phyloP scores from a whole-genome alignment of 2,113 vertebrate genomes.

The Anarhynchus alexandrinus region DNA sequence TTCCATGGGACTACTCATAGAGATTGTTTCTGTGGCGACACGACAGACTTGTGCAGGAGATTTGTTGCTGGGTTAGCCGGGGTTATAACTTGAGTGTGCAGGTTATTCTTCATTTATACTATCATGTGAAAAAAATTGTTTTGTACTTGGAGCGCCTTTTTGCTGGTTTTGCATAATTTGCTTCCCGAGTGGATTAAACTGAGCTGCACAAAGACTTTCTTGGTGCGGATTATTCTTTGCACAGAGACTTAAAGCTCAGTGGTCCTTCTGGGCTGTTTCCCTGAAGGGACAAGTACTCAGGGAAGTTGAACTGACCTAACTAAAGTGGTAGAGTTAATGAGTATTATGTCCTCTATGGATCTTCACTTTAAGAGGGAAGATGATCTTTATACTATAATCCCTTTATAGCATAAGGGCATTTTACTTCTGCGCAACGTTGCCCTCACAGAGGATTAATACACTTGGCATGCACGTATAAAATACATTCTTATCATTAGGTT shows the following conservation, averaged over 20 bases:
- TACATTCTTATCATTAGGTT: background rate
- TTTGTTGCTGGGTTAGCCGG: background rate
- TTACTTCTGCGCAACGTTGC: background rate
- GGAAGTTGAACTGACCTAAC: background rate
- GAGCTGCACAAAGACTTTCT: background rate
- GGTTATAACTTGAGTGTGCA: fast-evolving
- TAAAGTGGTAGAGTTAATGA: background rate
- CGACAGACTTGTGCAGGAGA: background rate
- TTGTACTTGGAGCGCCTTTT: background rate
- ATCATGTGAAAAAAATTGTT: fast-evolving
- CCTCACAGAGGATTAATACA: background rate
- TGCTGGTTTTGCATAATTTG: background rate
- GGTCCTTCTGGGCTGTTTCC: background rate
- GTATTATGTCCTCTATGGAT: background rate
- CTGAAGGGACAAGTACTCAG: background rate
- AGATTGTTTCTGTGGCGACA: background rate
- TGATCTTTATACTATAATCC: background rate
- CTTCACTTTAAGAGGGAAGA: background rate
- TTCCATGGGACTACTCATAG: background rate
- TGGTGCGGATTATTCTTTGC: background rate
- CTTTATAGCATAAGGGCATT: background rate
- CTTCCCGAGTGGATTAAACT: background rate
- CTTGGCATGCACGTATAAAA: background rate
- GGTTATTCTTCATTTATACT: background rate
- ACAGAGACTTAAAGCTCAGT: background rate